These are phyloP conservation scores for Trachelus stipa DNA, from an alignment of 2,888 invertebrate genomes.

Conservation along the genomic window DNA sequence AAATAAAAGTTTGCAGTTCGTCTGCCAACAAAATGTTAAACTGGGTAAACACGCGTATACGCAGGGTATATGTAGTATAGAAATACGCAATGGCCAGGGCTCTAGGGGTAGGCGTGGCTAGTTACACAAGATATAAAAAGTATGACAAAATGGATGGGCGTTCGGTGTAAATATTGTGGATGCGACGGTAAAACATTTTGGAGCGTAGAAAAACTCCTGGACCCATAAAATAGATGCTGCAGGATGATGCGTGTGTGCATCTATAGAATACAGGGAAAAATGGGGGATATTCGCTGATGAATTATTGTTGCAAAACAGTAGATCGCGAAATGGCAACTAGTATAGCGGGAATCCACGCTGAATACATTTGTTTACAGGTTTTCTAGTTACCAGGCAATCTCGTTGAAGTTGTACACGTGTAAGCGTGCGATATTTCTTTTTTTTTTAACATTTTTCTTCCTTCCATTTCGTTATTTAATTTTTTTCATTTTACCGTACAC, in stretches of 20 bases:
- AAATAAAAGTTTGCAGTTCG: no score
- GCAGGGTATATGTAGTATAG: no score
- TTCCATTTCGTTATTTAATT: not conserved
- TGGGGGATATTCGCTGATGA: conserved; percentile 37
- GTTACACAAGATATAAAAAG: no score
- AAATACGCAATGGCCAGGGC: no score
- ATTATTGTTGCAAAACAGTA: conserved; percentile 36
- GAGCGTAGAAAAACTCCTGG: no score
- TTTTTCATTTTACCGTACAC: no score
- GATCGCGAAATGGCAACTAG: conserved; percentile 12
- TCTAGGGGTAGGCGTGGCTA: no score
- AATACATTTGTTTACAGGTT: conserved; percentile 9
- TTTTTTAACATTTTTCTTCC: not conserved
- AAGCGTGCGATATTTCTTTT: no score
- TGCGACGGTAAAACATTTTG: conserved; percentile 2
- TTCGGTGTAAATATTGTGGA: conserved; percentile 9
- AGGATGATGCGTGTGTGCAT: no score
- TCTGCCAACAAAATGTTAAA: no score
- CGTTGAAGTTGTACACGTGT: not conserved
- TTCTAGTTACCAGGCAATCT: conserved; percentile 1
- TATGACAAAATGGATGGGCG: conserved; percentile 1
- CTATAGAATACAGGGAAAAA: conserved; percentile 20
- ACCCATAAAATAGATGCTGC: no score
- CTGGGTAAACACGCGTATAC: no score
- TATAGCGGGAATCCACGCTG: conserved; percentile 10